These are phyloP conservation scores for Hystrix brachyura DNA, from an alignment of 2,113 vertebrate genomes.

Conservation along the genomic window DNA sequence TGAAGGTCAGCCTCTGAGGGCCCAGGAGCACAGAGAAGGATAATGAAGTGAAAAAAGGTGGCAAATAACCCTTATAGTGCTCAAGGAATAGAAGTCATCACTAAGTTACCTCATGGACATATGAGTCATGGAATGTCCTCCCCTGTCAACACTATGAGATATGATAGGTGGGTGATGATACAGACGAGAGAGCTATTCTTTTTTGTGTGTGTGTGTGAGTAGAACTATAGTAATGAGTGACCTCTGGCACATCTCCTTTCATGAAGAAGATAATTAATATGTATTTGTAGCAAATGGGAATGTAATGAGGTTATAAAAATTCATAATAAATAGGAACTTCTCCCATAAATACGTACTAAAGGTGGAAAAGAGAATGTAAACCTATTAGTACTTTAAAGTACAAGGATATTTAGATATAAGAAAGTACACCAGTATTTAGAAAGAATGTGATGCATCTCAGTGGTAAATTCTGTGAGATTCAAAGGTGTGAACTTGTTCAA, in stretches of 20 bases:
- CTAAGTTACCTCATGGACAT: not conserved
- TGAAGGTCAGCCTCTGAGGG: not conserved
- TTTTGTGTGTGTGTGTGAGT: not conserved
- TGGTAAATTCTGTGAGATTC: not conserved
- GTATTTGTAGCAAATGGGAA: not conserved
- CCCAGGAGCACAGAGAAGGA: not conserved
- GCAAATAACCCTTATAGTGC: not conserved
- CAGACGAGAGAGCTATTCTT: not conserved
- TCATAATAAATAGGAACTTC: constrained; percentile 27
- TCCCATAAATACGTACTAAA: not conserved
- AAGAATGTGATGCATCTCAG: not conserved
- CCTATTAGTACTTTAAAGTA: not conserved
- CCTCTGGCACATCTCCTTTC: not conserved
- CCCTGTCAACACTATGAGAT: not conserved
- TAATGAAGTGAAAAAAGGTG: not conserved
- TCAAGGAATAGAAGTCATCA: not conserved
- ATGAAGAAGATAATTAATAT: not conserved
- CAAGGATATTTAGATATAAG: constrained; percentile 4
- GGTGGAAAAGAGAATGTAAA: not conserved
- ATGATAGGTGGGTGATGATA: not conserved
- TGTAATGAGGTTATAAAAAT: constrained; percentile 18
- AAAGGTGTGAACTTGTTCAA: not conserved
- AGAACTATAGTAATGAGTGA: not conserved
- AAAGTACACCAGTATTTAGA: not conserved
- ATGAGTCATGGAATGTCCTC: not conserved